phyloP scores from a whole-genome alignment of 2,888 invertebrate genomes.

The Sminthurinus aureus region DNA sequence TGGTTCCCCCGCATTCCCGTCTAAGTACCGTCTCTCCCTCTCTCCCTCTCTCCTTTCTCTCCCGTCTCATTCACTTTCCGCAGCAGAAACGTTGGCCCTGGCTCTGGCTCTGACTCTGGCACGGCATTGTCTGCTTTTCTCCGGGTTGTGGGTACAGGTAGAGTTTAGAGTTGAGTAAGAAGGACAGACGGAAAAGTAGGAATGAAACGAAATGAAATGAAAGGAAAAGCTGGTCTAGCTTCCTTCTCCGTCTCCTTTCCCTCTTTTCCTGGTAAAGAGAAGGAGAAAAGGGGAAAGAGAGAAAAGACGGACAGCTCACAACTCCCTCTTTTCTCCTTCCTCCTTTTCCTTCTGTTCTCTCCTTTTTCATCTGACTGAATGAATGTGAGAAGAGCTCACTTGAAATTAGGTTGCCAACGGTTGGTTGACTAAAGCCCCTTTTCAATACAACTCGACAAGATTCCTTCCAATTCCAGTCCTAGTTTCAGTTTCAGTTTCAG shows the following conservation, averaged over 20 bases:
- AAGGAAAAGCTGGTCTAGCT: too few species aligned
- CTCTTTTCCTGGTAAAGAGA: background rate
- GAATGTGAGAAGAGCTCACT: background rate
- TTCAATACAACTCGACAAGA: conserved; percentile 9
- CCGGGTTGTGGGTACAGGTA: too few species aligned
- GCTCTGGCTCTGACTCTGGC: too few species aligned
- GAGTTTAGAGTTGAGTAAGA: too few species aligned
- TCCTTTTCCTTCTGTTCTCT: background rate
- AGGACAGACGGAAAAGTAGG: too few species aligned
- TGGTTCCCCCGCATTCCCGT: background rate
- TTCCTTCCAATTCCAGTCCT: background rate
- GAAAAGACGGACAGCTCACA: background rate
- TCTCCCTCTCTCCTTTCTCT: background rate
- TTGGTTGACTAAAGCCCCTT: conserved; percentile 4
- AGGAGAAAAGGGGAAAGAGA: background rate
- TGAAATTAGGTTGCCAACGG: conserved; percentile 8
- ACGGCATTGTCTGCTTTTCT: too few species aligned
- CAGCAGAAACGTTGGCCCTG: background rate
- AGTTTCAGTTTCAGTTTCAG: background rate
- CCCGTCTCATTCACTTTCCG: background rate
- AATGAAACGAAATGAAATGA: background rate
- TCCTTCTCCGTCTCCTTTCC: too few species aligned
- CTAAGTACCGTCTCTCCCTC: background rate
- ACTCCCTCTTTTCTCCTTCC: background rate
- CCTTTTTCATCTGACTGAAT: conserved; percentile 22